Percentiles rank a stretch among this genome's conserved stretches.
These are phyloP conservation scores for Eudyptes chrysolophus DNA, from an alignment of 2,113 vertebrate species.

Conservation along the genomic window DNA sequence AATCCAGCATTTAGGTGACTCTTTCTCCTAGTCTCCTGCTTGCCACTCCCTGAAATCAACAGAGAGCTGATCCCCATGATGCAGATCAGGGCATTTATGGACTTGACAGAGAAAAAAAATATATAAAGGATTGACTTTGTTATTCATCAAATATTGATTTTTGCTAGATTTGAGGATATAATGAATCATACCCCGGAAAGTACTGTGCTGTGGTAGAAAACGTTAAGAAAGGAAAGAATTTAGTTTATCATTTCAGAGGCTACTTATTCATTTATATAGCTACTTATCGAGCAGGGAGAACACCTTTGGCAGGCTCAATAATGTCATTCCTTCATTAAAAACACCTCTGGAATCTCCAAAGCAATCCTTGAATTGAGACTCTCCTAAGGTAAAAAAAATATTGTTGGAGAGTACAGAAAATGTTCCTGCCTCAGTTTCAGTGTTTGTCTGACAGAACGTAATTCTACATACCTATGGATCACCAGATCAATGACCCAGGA, in stretches of 20 bases:
- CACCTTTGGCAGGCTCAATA: background rate
- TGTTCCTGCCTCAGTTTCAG: background rate
- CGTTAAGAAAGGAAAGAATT: background rate
- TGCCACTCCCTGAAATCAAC: background rate
- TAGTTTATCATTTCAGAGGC: background rate
- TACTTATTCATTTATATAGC: background rate
- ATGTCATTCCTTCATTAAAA: background rate
- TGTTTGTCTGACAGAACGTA: background rate
- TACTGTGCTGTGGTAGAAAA: background rate
- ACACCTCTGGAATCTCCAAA: background rate
- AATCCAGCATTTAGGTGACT: background rate
- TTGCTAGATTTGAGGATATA: background rate
- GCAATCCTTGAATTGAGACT: background rate
- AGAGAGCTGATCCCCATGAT: too few relatives aligned
- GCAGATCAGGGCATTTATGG: background rate
- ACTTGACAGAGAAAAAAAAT: background rate
- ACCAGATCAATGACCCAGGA: conserved; percentile 30
- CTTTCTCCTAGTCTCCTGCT: background rate
- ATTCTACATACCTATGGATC: background rate
- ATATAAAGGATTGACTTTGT: background rate
- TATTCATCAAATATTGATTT: background rate
- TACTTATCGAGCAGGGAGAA: background rate
- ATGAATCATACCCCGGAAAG: background rate
- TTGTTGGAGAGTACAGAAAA: background rate
- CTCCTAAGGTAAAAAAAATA: background rate